A percentile compares a stretch with the other conserved stretches of the same genome.
phyloP scores from a whole-genome alignment of 2,113 vertebrate species.

The Nibea coibor region DNA sequence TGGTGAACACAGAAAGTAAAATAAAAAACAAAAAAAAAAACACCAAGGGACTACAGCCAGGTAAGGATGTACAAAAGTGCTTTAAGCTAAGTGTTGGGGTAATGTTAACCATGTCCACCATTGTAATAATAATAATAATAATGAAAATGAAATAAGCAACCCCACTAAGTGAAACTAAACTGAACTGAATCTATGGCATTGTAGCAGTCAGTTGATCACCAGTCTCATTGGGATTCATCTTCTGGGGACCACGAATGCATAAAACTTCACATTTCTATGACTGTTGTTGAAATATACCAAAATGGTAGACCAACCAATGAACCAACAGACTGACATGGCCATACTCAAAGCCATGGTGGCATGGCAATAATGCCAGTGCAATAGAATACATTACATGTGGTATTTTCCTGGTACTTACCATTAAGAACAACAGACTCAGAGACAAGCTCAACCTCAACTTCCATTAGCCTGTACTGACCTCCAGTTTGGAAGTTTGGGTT shows the following conservation, averaged over 20 bases:
- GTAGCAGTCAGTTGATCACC: neutral
- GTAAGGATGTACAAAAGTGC: neutral
- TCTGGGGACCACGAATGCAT: neutral
- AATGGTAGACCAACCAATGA: too few relatives aligned
- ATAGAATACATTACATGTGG: neutral
- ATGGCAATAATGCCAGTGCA: neutral
- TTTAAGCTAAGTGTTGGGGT: neutral
- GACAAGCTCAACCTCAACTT: neutral
- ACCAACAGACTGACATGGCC: neutral
- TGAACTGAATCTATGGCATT: too few relatives aligned
- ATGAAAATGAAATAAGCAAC: too few relatives aligned
- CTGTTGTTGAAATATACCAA: neutral
- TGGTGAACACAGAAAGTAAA: constrained; percentile 11
- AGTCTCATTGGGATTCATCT: neutral
- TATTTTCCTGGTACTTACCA: too few relatives aligned
- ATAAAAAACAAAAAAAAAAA: too few relatives aligned
- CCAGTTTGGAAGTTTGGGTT: neutral
- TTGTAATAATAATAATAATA: too few relatives aligned
- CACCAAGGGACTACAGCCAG: neutral
- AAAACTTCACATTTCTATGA: neutral
- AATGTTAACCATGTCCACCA: neutral
- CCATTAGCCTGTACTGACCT: neutral
- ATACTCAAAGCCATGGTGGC: neutral
- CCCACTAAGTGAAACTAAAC: too few relatives aligned
- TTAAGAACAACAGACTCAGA: too few relatives aligned